Evolutionary conservation across 2,113 vertebrate species (phyloP).

Genomic region (Lasiurus borealis): DNA sequence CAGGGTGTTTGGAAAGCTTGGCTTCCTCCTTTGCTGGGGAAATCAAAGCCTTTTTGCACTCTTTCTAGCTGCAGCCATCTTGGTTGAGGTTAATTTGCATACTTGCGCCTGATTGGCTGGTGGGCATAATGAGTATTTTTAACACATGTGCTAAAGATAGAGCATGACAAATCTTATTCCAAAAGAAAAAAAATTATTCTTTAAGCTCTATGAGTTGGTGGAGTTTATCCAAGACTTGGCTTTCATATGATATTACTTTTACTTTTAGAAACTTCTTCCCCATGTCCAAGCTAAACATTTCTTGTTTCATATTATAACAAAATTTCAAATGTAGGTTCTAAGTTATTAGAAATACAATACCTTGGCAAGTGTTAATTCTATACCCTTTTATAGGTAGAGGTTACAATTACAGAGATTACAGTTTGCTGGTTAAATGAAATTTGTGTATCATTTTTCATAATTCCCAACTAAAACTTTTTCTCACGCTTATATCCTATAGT

Average conservation of each 20-base stretch:
- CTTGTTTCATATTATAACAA: conserved; percentile 19
- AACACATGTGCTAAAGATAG: neutral
- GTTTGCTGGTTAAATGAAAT: conserved; percentile 32
- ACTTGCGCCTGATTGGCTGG: too few species aligned
- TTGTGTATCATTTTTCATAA: neutral
- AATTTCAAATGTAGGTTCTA: neutral
- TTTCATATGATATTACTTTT: conserved; percentile 32
- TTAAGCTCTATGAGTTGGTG: neutral
- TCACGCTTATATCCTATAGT: neutral
- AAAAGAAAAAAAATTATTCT: conserved; percentile 29
- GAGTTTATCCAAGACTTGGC: neutral
- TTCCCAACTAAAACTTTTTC: conserved; percentile 6
- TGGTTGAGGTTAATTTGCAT: too few species aligned
- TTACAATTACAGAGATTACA: neutral
- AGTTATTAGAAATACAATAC: neutral
- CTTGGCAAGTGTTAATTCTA: conserved; percentile 9
- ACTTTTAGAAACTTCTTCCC: neutral
- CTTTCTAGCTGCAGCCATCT: too few species aligned
- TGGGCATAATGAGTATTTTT: neutral
- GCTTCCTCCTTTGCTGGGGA: too few species aligned
- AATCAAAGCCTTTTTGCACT: too few species aligned
- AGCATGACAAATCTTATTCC: neutral
- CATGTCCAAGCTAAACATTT: neutral
- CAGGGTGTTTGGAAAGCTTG: too few species aligned
- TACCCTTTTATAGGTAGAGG: neutral